These are phyloP conservation scores for Tryphoninae sp. DNA, from an alignment of 2,888 invertebrate genomes.

Conservation along the genomic window DNA sequence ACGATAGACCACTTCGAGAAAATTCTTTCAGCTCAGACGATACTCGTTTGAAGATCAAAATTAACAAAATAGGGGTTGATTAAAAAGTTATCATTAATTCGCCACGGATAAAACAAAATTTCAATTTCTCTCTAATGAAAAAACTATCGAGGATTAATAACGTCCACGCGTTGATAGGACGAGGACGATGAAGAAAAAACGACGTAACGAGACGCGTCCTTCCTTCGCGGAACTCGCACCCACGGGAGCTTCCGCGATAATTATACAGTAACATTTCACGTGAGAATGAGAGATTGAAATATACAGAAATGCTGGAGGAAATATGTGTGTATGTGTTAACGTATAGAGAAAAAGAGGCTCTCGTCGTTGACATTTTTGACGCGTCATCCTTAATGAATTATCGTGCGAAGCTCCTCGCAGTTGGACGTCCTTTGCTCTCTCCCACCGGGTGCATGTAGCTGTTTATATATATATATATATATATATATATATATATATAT, in stretches of 20 bases:
- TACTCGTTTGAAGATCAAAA: neutral
- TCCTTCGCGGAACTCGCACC: slow-evolving; percentile 32
- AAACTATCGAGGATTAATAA: neutral
- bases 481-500: slow-evolving; percentile 3
- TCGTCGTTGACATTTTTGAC: slow-evolving; percentile 64
- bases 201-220: slow-evolving; percentile 36
- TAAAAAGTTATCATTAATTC: neutral
- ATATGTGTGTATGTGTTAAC: neutral
- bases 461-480: neutral
- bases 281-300: slow-evolving; percentile 29
- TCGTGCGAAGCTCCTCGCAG: slow-evolving; percentile 66
- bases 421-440: slow-evolving; percentile 54
- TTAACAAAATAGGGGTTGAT: neutral
- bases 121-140: neutral
- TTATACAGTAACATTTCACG: slow-evolving; percentile 51
- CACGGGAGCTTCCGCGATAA: slow-evolving; percentile 60
- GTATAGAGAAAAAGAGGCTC: slow-evolving; percentile 3
- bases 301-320: slow-evolving; percentile 23
- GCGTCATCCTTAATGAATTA: slow-evolving; percentile 70
- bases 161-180: slow-evolving; percentile 33
- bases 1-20: slow-evolving; percentile 12
- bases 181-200: slow-evolving; percentile 38
- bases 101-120: neutral
- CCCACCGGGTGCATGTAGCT: slow-evolving; percentile 12
- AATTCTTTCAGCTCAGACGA: neutral